A percentile compares a stretch with the other conserved stretches of the same genome.
These are phyloP conservation scores for Lampris incognitus DNA, from an alignment of 2,113 vertebrate species.

Conservation along the genomic window DNA sequence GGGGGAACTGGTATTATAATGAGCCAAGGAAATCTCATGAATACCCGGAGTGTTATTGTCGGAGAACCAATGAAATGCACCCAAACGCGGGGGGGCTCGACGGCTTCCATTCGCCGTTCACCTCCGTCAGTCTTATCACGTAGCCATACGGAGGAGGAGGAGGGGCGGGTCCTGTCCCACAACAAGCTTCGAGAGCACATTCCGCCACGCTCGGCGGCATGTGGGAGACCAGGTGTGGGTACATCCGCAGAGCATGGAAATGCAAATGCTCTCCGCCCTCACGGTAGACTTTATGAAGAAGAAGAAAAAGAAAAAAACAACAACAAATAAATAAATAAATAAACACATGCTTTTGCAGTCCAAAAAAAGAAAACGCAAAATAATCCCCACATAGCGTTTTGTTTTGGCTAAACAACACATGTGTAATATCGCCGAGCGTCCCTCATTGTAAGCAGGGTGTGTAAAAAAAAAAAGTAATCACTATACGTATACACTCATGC, in stretches of 20 bases:
- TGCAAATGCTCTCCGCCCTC: not conserved
- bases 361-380: no score
- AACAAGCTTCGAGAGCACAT: slow-evolving; percentile 51
- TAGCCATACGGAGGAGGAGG: slow-evolving; percentile 29
- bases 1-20: not conserved
- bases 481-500: no score
- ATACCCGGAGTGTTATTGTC: not conserved
- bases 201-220: slow-evolving; percentile 48
- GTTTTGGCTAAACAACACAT: no score
- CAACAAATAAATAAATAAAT: not conserved
- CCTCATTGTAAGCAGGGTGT: no score
- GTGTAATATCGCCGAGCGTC: no score
- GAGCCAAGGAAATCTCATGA: slow-evolving; percentile 1
- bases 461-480: no score
- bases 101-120: not conserved
- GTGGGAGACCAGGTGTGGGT: slow-evolving; percentile 35
- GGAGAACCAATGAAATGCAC: not conserved
- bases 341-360: no score
- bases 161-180: slow-evolving; percentile 29
- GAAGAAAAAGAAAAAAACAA: not conserved
- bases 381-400: no score
- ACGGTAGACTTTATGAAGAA: not conserved
- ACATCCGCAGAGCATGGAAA: not conserved
- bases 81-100: not conserved
- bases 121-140: slow-evolving; percentile 3